Percentiles rank a stretch among this genome's conserved stretches.
Conservation (phyloP, 2,113 vertebrate species). For the Holacanthus passer region DNA sequence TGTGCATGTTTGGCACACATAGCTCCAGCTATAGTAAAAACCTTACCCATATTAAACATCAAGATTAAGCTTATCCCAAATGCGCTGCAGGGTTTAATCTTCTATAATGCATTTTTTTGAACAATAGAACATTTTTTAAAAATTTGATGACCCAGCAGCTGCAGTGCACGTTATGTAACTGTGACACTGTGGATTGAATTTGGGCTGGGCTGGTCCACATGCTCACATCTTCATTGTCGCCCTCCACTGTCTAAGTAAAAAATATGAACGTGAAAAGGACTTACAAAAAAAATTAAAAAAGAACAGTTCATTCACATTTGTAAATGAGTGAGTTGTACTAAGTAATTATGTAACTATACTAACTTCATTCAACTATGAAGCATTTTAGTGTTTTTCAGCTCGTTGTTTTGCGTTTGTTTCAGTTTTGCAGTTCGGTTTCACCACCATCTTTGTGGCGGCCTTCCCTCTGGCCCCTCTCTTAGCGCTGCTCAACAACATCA, state of each 20-base stretch:
- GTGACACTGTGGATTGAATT: constrained; percentile 30
- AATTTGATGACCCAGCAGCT: constrained; percentile 12
- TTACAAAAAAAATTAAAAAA: not conserved
- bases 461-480: constrained; percentile 96
- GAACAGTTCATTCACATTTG: not conserved
- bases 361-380: too few relatives aligned
- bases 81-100: constrained; percentile 39
- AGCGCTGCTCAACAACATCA: constrained; percentile 96
- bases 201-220: constrained; percentile 2
- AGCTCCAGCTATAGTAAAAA: not conserved
- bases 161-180: constrained; percentile 43
- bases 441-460: constrained; percentile 97
- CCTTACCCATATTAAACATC: not conserved
- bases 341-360: too few relatives aligned
- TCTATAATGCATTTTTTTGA: constrained; percentile 2
- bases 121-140: not conserved
- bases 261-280: not conserved
- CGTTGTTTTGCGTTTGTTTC: constrained; percentile 15
- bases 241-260: not conserved
- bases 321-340: not conserved
- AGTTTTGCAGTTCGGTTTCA: constrained; percentile 98
- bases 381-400: too few relatives aligned
- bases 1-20: not conserved
- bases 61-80: constrained; percentile 9
- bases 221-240: not conserved